phyloP scores from a whole-genome alignment of 2,797 vertebrate genomes.

The Acomys russatus region DNA sequence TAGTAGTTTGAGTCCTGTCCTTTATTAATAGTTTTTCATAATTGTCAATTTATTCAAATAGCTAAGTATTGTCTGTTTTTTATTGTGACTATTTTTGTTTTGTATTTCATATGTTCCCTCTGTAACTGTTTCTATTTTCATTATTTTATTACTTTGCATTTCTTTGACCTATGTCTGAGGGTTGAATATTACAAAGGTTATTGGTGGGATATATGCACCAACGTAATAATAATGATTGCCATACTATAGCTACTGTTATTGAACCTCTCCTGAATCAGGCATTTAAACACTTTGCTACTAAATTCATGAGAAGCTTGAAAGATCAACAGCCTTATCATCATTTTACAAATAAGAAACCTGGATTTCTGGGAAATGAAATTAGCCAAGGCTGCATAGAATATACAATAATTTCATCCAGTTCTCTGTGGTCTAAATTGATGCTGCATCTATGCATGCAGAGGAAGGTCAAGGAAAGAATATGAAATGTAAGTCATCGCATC shows the following conservation, averaged over 20 bases:
- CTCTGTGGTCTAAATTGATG: not conserved
- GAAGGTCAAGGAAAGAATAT: not conserved
- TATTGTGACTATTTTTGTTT: not conserved
- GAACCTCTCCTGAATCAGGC: not conserved
- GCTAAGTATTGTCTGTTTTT: not conserved
- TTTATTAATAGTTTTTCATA: not conserved
- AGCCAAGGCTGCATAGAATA: not conserved
- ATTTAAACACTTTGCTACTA: not conserved
- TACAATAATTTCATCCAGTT: constrained; percentile 5
- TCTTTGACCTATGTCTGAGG: not conserved
- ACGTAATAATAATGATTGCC: not conserved
- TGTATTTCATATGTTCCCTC: not conserved
- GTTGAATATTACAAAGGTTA: not conserved
- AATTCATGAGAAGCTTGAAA: not conserved
- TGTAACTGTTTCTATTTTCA: not conserved
- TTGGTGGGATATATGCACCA: not conserved
- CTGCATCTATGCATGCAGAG: not conserved
- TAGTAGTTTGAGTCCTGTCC: not conserved
- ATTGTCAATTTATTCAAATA: constrained; percentile 16
- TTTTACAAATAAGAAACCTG: not conserved
- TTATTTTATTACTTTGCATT: not conserved
- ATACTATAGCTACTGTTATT: not conserved
- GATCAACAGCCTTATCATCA: not conserved
- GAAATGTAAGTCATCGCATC: not conserved
- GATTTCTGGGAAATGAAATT: not conserved